A percentile compares a stretch with the other conserved stretches of the same genome.
Evolutionary conservation across 2,888 invertebrate species (phyloP).

Genomic region (Callyntrura guangdongensis): DNA sequence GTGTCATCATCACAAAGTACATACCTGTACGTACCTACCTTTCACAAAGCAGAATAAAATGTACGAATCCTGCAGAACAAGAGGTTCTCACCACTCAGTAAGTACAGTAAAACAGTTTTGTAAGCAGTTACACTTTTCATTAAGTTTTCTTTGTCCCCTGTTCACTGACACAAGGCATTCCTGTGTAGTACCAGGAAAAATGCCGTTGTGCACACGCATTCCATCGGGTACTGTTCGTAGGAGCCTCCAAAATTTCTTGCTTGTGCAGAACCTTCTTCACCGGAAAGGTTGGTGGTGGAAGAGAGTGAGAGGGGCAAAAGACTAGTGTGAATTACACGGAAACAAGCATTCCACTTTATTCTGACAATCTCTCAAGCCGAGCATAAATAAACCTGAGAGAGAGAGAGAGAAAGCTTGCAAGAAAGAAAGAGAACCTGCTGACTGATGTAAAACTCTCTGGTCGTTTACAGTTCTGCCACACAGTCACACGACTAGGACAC

Average conservation of each 20-base stretch:
- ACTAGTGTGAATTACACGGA: constrained; percentile 24
- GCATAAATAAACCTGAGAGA: constrained; percentile 37
- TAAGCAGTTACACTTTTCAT: constrained; percentile 26
- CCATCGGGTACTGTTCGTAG: neutral
- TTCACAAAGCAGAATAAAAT: neutral
- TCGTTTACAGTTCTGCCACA: neutral
- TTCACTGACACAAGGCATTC: constrained; percentile 5
- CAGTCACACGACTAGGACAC: neutral
- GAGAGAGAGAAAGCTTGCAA: constrained; percentile 1
- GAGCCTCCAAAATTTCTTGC: neutral
- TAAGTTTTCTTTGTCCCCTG: constrained; percentile 18
- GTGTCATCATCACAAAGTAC: neutral
- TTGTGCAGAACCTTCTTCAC: no score
- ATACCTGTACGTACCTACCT: neutral
- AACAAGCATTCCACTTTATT: constrained; percentile 14
- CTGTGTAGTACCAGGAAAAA: neutral
- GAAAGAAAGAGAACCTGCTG: neutral
- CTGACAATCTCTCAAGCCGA: constrained; percentile 32
- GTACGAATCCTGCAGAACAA: neutral
- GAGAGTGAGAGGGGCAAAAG: neutral
- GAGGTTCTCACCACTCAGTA: neutral
- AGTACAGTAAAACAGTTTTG: neutral
- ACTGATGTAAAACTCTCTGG: neutral
- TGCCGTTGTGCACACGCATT: no score
- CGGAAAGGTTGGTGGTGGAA: neutral